Evolutionary conservation across 37 sponge, comb jelly and placozoan genomes (phyloP), one percentile per base, ranked within the genome.

Genomic region (Ephydatia muelleri): DNA sequence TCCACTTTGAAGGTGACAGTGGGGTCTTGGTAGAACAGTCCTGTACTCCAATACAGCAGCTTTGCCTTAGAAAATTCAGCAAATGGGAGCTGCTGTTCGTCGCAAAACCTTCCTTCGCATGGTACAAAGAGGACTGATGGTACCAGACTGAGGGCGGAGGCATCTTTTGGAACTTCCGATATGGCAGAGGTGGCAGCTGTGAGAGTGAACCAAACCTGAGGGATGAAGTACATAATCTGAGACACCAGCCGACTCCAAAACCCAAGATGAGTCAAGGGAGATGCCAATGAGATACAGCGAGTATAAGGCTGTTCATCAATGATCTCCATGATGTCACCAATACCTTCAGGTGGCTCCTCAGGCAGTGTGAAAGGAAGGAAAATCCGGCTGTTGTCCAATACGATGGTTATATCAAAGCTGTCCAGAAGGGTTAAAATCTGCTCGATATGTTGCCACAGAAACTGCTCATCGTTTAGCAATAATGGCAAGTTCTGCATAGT

Each of bases 241-340:
- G 97, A 91, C 16, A 96, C 75, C 39, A 96, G 85, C 14, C 97
- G 70, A 79, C 91, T 92, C 97, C 97, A 96, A 80, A 94, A 94
- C 19, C 97, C 94, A 2, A 90, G 90, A 14, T 92, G 97, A 32
- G 89, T 74, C 0, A 30, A 68, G 43, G 82, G 67, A 5, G 73
- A 68, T 36, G 33, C 66, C 36, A 91, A 91, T 37, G 77, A 38
- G 39, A 91, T 82, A 68, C 73, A 86, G 36, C 91, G 83, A 14
- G 73, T 72, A 65, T 91, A 91, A 33, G 26, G 19, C 23, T 68
- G 73, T 3, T 23, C 32, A 31, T 38, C 38, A 2, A 29, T 22
- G 16, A 3, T n/a, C 22, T 49, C 28, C 0, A 48, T 43, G 8
- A 72, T 19, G 21, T 28, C 29, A 32, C 49, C 38, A 22, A 79